Evolutionary conservation across 2,113 vertebrate species (phyloP).

Genomic region (Aphyosemion australe): DNA sequence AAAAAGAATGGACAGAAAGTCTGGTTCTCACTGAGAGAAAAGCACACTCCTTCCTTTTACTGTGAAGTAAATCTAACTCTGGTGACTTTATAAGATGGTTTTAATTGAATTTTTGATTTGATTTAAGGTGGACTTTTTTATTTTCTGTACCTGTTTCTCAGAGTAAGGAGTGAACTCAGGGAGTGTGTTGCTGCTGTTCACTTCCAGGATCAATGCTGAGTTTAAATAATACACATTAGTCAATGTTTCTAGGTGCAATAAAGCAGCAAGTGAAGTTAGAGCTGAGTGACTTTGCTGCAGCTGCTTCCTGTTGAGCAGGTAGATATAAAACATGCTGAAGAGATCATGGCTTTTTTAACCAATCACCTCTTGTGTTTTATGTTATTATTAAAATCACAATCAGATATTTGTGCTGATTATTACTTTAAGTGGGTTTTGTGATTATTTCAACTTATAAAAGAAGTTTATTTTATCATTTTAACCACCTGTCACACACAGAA

Average conservation of each 20-base stretch:
- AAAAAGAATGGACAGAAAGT: not conserved
- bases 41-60: slow-evolving; percentile 18
- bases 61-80: slow-evolving; percentile 20
- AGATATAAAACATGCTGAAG: slow-evolving; percentile 1
- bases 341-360: no score
- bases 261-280: not conserved
- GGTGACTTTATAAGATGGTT: slow-evolving; percentile 11
- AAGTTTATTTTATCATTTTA: no score
- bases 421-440: not conserved
- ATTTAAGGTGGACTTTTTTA: not conserved
- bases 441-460: not conserved
- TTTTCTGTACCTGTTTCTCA: not conserved
- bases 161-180: not conserved
- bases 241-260: not conserved
- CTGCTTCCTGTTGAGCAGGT: slow-evolving; percentile 12
- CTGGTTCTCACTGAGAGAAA: not conserved
- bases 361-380: no score
- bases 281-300: not conserved
- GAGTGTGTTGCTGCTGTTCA: not conserved
- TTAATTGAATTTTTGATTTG: slow-evolving; percentile 1
- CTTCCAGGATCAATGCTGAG: not conserved
- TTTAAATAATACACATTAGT: not conserved
- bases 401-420: not conserved
- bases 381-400: no score
- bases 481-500: no score